These are phyloP conservation scores for Cinara cedri DNA, from an alignment of 2,888 invertebrate genomes.

Conservation along the genomic window DNA sequence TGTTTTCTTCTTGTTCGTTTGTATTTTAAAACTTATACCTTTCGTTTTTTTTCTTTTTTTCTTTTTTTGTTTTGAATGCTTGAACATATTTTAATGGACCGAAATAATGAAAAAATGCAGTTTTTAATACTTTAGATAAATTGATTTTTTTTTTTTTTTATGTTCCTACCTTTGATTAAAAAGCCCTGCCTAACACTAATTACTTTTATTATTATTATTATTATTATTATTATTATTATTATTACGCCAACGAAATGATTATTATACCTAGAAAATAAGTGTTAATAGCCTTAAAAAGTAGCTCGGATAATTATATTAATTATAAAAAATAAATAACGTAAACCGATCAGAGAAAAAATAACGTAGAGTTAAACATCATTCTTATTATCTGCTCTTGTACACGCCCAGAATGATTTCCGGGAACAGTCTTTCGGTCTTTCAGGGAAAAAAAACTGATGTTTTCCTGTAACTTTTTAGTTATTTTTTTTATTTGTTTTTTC, in stretches of 20 bases:
- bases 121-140: constrained; percentile 5
- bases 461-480: too few species aligned
- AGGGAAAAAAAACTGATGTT: too few species aligned
- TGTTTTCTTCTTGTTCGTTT: too few species aligned
- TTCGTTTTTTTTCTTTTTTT: too few species aligned
- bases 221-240: too few species aligned
- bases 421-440: too few species aligned
- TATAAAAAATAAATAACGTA: constrained; percentile 18
- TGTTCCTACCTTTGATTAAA: not conserved
- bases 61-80: too few species aligned
- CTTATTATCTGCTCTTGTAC: not conserved
- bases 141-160: not conserved
- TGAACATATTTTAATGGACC: not conserved
- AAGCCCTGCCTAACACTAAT: not conserved
- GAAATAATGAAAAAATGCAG: constrained; percentile 6
- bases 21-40: too few species aligned
- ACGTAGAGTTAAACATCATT: too few species aligned
- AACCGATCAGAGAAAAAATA: not conserved
- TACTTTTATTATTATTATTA: not conserved
- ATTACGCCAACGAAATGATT: not conserved
- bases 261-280: not conserved
- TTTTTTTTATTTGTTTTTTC: too few species aligned
- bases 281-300: not conserved
- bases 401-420: too few species aligned
- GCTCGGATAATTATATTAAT: constrained; percentile 30